Conservation (phyloP, 2,797 vertebrate genomes). For the Bovichtus variegatus region DNA sequence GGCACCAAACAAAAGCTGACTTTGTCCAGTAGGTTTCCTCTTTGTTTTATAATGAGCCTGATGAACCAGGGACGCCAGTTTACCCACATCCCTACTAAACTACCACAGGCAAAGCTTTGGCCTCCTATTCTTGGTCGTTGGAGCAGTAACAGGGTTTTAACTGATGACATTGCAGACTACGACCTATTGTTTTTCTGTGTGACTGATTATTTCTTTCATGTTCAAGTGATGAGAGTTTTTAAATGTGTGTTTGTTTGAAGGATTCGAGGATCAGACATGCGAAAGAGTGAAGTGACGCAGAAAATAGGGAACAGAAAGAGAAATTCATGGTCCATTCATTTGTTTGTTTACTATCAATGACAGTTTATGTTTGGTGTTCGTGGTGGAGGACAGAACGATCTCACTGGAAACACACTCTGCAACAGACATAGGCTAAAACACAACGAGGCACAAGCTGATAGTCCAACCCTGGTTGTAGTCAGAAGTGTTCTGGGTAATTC, state of each 20-base stretch:
- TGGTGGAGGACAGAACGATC: not conserved
- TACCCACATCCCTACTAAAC: constrained; percentile 31
- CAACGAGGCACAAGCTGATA: too few species aligned
- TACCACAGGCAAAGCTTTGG: constrained; percentile 6
- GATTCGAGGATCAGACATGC: not conserved
- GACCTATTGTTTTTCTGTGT: constrained; percentile 15
- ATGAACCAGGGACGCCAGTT: constrained; percentile 48
- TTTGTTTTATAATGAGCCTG: constrained; percentile 49
- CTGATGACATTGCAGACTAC: constrained; percentile 32
- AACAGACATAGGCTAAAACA: not conserved
- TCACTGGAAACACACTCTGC: not conserved
- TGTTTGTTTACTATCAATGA: constrained; percentile 5
- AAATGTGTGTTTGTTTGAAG: not conserved
- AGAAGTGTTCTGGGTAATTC: constrained; percentile 6
- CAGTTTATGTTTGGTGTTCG: constrained; percentile 6
- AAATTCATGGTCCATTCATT: not conserved
- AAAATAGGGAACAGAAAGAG: constrained; percentile 1
- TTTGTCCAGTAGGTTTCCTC: constrained; percentile 25
- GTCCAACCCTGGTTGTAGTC: constrained; percentile 1
- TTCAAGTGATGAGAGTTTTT: constrained; percentile 1
- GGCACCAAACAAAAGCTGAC: constrained; percentile 34
- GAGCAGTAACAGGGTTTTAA: constrained; percentile 20
- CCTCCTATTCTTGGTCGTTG: constrained; percentile 18
- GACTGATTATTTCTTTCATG: not conserved
- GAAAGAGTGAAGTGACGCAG: not conserved